phyloP scores from a whole-genome alignment of 2,797 vertebrate species.

The Pachyuromys duprasi region DNA sequence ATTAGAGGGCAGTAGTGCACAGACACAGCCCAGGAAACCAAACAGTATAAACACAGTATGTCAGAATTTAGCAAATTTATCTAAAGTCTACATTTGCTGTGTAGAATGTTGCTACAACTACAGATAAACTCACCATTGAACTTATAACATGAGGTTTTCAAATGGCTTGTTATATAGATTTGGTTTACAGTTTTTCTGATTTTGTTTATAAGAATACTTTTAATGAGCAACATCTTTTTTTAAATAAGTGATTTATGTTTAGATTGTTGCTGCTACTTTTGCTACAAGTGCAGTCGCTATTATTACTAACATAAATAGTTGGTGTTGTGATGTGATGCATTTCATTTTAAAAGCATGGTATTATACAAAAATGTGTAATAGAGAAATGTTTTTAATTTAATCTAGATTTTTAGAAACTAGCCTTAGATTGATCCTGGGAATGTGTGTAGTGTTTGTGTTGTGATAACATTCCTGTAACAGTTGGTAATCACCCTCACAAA shows the following conservation, averaged over 20 bases:
- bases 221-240: conserved; percentile 4
- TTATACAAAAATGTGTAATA: conserved; percentile 10
- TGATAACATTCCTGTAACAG: neutral
- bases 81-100: neutral
- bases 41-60: conserved; percentile 15
- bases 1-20: conserved; percentile 79
- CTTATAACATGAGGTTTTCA: conserved; percentile 32
- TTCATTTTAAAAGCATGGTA: conserved; percentile 38
- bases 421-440: conserved; percentile 27
- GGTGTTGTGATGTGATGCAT: neutral
- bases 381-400: conserved; percentile 42
- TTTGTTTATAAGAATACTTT: conserved; percentile 26
- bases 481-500: neutral
- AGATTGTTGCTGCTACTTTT: neutral
- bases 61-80: conserved; percentile 30
- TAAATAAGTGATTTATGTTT: conserved; percentile 17
- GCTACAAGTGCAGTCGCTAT: neutral
- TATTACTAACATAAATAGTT: conserved; percentile 43
- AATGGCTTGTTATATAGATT: conserved; percentile 30
- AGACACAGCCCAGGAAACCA: conserved; percentile 42
- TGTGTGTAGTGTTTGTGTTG: neutral
- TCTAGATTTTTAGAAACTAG: conserved; percentile 44
- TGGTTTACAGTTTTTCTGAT: conserved; percentile 54
- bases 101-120: neutral
- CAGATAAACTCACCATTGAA: conserved; percentile 18